Conservation (phyloP, 2,797 vertebrate genomes). For the Anisognathus igniventris region DNA sequence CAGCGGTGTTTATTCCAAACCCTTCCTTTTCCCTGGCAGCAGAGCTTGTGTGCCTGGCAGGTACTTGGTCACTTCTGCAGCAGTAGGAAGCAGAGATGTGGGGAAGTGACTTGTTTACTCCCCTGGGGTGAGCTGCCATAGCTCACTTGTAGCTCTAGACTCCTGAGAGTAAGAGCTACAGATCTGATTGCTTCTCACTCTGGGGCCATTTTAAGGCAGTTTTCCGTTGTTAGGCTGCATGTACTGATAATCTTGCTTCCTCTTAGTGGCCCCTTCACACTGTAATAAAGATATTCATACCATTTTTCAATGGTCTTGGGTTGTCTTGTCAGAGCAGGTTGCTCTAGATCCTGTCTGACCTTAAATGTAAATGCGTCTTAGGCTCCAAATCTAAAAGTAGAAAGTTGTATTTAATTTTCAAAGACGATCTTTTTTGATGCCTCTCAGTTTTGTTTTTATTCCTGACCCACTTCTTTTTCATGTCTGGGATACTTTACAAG, state of each 20-base stretch:
- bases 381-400: not conserved
- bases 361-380: not conserved
- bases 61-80: not conserved
- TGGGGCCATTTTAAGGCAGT: not conserved
- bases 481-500: not conserved
- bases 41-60: not conserved
- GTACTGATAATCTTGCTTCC: not conserved
- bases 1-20: not conserved
- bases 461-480: not conserved
- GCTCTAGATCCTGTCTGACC: not conserved
- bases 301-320: fast-evolving
- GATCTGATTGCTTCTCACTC: not conserved
- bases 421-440: not conserved
- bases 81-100: not conserved
- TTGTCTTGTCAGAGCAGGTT: not conserved
- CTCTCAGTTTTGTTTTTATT: not conserved
- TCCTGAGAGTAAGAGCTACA: not conserved
- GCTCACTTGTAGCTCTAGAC: not conserved
- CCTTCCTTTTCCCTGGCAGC: not conserved
- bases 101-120: not conserved
- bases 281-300: fast-evolving
- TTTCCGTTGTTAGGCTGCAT: not conserved
- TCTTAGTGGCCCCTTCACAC: not conserved
- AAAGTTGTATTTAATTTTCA: not conserved
- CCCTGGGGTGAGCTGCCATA: not conserved